These are phyloP conservation scores for Ophioninae sp. DNA, from an alignment of 2,888 invertebrate species.

Conservation along the genomic window DNA sequence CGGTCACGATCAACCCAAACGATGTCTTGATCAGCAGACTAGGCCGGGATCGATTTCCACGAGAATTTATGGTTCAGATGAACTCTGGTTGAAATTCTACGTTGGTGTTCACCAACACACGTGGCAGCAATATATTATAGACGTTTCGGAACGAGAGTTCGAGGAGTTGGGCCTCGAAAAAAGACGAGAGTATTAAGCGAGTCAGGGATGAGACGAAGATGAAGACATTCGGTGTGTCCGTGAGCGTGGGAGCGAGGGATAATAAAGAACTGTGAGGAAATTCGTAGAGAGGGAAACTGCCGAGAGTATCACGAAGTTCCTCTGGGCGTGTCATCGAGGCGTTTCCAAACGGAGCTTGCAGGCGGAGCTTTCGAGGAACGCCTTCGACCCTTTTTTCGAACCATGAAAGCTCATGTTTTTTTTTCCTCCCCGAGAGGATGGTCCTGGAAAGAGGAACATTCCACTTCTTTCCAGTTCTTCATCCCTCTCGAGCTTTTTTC, in stretches of 20 bases:
- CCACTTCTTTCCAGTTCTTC: constrained; percentile 38
- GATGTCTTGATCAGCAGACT: not conserved
- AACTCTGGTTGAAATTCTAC: not conserved
- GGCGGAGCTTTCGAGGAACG: constrained; percentile 78
- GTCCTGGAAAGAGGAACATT: constrained; percentile 30
- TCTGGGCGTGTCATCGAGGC: constrained; percentile 74
- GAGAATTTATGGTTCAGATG: not conserved
- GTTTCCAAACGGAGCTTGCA: constrained; percentile 74
- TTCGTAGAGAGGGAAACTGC: constrained; percentile 40
- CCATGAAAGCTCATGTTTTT: constrained; percentile 44
- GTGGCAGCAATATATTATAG: constrained; percentile 24
- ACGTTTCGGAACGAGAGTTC: constrained; percentile 38
- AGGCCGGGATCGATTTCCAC: not conserved
- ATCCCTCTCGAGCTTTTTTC: constrained; percentile 47
- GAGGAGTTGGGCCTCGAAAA: constrained; percentile 20
- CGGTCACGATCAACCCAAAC: not conserved
- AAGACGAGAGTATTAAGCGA: constrained; percentile 39
- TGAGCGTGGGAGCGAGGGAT: constrained; percentile 38
- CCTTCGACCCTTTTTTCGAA: constrained; percentile 68
- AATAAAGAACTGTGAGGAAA: constrained; percentile 40
- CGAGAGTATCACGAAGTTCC: constrained; percentile 38
- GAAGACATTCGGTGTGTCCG: not conserved
- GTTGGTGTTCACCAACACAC: constrained; percentile 3
- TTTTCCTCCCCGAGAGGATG: constrained; percentile 16
- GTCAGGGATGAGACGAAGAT: constrained; percentile 36